Percentiles rank a stretch among this genome's conserved stretches.
Conservation (phyloP, 2,113 vertebrate species). For the Actenoides hombroni region DNA sequence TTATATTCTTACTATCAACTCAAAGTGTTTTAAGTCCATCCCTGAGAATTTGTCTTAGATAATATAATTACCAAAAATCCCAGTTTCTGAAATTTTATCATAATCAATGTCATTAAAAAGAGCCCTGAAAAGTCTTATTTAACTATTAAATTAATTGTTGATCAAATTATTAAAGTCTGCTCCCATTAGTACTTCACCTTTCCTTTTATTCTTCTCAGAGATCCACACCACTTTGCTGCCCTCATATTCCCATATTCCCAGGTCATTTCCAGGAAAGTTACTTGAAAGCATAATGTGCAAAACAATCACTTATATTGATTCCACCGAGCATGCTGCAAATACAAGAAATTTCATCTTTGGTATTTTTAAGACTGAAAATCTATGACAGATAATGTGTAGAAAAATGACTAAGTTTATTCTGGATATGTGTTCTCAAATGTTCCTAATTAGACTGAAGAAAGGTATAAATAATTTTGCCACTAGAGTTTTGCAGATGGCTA, state of each 20-base stretch:
- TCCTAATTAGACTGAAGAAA: neutral
- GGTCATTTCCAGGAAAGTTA: neutral
- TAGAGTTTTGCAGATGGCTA: neutral
- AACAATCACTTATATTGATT: neutral
- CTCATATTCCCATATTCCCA: neutral
- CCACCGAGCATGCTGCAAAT: fast-evolving
- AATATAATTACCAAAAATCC: neutral
- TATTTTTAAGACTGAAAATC: neutral
- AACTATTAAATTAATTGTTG: neutral
- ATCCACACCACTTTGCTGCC: neutral
- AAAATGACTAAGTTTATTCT: neutral
- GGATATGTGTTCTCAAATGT: fast-evolving
- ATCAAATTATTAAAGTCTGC: neutral
- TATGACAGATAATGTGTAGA: too few species aligned
- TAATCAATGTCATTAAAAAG: neutral
- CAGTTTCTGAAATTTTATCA: neutral
- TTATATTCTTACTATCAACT: neutral
- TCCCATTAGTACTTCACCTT: neutral
- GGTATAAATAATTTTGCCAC: neutral
- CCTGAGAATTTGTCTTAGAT: neutral
- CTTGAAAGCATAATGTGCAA: neutral
- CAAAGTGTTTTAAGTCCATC: neutral
- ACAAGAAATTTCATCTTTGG: neutral
- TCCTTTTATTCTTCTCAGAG: neutral
- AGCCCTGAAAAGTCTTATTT: neutral